These are phyloP conservation scores for Brachylomia viminalis DNA, from an alignment of 2,888 invertebrate genomes.

Conservation along the genomic window DNA sequence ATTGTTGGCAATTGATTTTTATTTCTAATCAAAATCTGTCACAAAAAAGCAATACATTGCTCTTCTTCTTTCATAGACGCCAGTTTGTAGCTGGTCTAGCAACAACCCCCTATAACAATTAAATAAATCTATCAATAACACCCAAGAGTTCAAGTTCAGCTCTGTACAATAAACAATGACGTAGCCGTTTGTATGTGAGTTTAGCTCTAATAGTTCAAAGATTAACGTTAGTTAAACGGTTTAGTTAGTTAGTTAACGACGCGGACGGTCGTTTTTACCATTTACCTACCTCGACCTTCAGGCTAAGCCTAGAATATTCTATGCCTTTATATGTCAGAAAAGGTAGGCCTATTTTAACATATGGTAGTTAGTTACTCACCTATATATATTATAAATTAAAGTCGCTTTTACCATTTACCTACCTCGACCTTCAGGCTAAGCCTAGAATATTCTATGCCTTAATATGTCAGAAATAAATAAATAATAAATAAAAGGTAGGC, in stretches of 20 bases:
- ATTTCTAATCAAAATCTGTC: too few relatives aligned
- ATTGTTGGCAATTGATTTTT: too few relatives aligned
- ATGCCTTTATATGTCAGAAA: slow-evolving; percentile 10
- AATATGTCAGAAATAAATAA: neutral
- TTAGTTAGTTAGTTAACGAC: too few relatives aligned
- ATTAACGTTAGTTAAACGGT: slow-evolving; percentile 38
- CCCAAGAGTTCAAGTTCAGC: neutral
- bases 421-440: slow-evolving; percentile 21
- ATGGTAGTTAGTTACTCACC: neutral
- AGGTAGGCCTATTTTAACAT: neutral
- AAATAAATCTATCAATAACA: neutral
- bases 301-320: slow-evolving; percentile 26
- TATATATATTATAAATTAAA: too few relatives aligned
- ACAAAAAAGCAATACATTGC: too few relatives aligned
- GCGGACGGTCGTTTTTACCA: slow-evolving; percentile 1
- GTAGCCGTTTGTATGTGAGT: neutral
- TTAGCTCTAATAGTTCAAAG: slow-evolving; percentile 22
- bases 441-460: slow-evolving; percentile 35
- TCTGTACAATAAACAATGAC: slow-evolving; percentile 19
- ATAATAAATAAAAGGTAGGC: too few relatives aligned
- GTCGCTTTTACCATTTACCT: slow-evolving; percentile 13
- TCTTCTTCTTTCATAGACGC: neutral
- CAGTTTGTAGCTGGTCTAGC: neutral
- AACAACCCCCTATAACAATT: too few relatives aligned
- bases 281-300: slow-evolving; percentile 34